A percentile compares a stretch with the other conserved stretches of the same genome.
Evolutionary conservation across 2,113 vertebrate species (phyloP).

Genomic region (Cacatua alba): DNA sequence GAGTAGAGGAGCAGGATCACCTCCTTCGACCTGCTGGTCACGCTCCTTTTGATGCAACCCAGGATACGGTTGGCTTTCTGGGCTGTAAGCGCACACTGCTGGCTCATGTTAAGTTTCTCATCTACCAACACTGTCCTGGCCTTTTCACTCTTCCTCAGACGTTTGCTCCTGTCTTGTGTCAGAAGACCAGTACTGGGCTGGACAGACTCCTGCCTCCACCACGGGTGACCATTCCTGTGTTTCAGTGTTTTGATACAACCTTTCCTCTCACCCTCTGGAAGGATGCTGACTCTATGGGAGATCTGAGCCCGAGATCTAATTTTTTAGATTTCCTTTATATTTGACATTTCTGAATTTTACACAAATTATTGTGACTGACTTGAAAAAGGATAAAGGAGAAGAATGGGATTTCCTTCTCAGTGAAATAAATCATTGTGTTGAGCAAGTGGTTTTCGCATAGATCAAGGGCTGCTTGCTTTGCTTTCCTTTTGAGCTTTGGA

Average conservation of each 20-base stretch:
- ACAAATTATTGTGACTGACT: background rate
- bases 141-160: background rate
- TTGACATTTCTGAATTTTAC: background rate
- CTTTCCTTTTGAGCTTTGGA: background rate
- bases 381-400: background rate
- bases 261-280: background rate
- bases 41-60: background rate
- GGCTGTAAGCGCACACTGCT: background rate
- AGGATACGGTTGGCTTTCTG: background rate
- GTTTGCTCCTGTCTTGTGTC: background rate
- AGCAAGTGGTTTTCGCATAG: background rate
- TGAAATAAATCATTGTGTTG: background rate
- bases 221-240: background rate
- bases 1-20: background rate
- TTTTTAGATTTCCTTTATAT: background rate
- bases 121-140: background rate
- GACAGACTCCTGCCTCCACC: background rate
- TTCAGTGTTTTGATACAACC: background rate
- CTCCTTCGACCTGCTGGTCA: background rate
- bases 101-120: background rate
- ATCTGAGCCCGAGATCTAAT: background rate
- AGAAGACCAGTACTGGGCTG: background rate
- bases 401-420: background rate
- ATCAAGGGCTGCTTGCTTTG: background rate
- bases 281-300: background rate